Base-by-base conservation (phyloP, 2,113 vertebrate genomes). In the Etia nguti region DNA sequence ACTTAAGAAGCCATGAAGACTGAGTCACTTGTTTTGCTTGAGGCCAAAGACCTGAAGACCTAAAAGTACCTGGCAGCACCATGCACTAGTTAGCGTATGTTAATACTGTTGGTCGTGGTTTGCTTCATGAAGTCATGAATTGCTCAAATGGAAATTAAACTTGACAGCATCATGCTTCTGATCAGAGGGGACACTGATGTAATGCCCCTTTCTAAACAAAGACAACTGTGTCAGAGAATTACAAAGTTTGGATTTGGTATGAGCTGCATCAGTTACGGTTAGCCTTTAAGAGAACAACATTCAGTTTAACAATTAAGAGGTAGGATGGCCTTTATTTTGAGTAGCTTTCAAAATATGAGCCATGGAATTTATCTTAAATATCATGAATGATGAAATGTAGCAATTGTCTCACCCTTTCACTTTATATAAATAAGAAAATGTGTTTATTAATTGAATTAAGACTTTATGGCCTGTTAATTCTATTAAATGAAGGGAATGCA, bases 71-170 rank as follows among this genome's bases (percentile, higher is more conserved):
- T 52, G 59, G 48, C 52, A 22, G 56, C 11, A 20, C 43, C 26
- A 31, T 9, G 50, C 41, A 31, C 62, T 59, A 24, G 82, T 36
- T 62, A 79, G 52, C 18, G 8, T 15, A 31, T 80, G 70, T 62
- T 55, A n/a, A 41, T 20, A 11, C 56, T 82, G 62, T 9, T 34
- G 46, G 56, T 82, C 41, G 38, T 59, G 60, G 82, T 82, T 84
- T 65, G 41, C 86, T 81, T 89, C 54, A 62, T 46, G 15, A 68
- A 87, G 50, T 73, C 88, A 70, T 36, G 24, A 34, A 15, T 41
- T 88, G 22, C 70, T 36, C 48, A 59, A 73, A 60, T 81, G 80
- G 55, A 94, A 93, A 95, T 94, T 79, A 54, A 79, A 92, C 20
- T 70, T 55, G 91, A 92, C 93, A 84, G 79, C 29, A 73, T 82